Percentiles rank a stretch among this genome's conserved stretches.
Conservation (phyloP, 1,140 invertebrate genomes). For the Aphidius gifuensis region DNA sequence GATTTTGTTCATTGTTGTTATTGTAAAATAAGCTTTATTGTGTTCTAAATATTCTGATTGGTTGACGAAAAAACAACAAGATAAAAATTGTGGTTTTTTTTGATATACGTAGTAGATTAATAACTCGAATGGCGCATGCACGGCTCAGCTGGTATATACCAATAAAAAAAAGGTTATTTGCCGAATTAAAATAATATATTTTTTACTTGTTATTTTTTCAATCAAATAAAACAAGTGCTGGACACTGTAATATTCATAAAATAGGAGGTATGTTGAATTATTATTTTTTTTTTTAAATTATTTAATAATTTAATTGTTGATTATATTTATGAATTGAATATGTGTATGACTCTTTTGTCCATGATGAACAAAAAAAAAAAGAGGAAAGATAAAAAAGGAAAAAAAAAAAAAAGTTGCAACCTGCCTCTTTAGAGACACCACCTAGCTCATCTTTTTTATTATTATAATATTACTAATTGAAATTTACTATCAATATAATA, state of each 20-base stretch:
- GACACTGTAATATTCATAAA: constrained; percentile 26
- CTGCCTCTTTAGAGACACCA: no score
- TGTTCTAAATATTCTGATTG: no score
- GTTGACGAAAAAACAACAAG: no score
- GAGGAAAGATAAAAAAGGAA: not conserved
- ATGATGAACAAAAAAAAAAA: constrained; percentile 6
- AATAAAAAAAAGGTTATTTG: constrained; percentile 28
- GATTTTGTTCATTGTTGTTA: no score
- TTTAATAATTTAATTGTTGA: constrained; percentile 7
- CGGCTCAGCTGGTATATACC: constrained; percentile 42
- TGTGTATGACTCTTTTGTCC: constrained; percentile 31
- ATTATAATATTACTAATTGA: no score
- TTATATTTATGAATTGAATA: constrained; percentile 18
- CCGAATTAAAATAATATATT: constrained; percentile 34
- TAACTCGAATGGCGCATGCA: constrained; percentile 45
- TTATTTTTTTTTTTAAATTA: constrained; percentile 11
- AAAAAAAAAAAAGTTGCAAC: no score
- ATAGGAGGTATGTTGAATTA: constrained; percentile 33
- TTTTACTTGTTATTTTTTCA: constrained; percentile 38
- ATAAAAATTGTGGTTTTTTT: constrained; percentile 12
- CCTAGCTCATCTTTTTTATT: no score
- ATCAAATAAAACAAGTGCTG: constrained; percentile 35
- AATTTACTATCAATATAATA: no score
- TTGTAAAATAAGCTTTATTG: no score
- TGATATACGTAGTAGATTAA: constrained; percentile 37